These are phyloP conservation scores for Aleiodes leptofemur DNA, from an alignment of 2,888 invertebrate species.

Conservation along the genomic window DNA sequence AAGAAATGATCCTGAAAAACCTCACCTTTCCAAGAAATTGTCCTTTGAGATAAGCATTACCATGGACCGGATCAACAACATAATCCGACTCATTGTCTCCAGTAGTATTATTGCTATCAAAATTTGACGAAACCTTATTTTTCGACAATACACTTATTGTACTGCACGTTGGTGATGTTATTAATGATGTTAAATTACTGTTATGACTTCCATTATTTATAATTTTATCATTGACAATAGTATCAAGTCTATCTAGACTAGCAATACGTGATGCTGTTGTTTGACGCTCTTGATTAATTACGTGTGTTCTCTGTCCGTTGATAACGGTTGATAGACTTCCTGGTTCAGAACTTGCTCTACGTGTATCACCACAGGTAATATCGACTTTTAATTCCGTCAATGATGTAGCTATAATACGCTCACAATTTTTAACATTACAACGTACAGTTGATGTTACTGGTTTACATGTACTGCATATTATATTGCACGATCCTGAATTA, in stretches of 20 bases:
- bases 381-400: conserved; percentile 40
- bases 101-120: conserved; percentile 56
- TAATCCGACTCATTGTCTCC: conserved; percentile 66
- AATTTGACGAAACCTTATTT: conserved; percentile 59
- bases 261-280: conserved; percentile 35
- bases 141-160: neutral
- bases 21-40: conserved; percentile 70
- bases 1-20: no score
- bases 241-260: conserved; percentile 42
- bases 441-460: conserved; percentile 41
- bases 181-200: neutral
- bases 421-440: neutral
- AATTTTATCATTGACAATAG: conserved; percentile 37
- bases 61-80: conserved; percentile 69
- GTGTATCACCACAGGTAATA: conserved; percentile 25
- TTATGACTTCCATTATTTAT: conserved; percentile 39
- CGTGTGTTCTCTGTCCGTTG: conserved; percentile 1
- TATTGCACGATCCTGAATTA: neutral
- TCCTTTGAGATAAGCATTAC: conserved; percentile 70
- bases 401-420: conserved; percentile 11
- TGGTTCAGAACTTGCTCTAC: conserved; percentile 43
- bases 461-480: conserved; percentile 12
- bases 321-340: conserved; percentile 42
- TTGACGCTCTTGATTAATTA: neutral
- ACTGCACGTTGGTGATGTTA: conserved; percentile 31